phyloP scores from a whole-genome alignment of 2,888 invertebrate genomes.

The Aromia moschata region DNA sequence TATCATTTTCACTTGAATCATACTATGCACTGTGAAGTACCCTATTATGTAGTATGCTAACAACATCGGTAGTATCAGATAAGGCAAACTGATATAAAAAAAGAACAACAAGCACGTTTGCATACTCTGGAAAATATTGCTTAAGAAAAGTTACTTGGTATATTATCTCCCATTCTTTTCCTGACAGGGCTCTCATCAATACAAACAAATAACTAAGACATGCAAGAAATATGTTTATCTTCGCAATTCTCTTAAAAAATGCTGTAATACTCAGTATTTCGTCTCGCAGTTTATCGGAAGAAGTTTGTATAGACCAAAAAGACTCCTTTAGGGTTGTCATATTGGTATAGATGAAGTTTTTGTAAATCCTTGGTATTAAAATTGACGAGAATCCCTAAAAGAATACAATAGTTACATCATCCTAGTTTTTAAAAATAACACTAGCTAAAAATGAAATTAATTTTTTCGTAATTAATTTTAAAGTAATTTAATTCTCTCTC shows the following conservation, averaged over 20 bases:
- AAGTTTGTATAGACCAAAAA: neutral
- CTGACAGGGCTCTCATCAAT: neutral
- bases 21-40: too few species aligned
- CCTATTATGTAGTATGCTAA: too few species aligned
- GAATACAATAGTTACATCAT: too few species aligned
- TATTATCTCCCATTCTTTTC: conserved; percentile 8
- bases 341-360: neutral
- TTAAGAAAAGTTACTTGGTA: conserved; percentile 5
- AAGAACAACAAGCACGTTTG: neutral
- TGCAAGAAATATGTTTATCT: neutral
- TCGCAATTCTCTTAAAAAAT: neutral
- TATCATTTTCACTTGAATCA: too few species aligned
- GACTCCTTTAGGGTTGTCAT: neutral
- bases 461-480: too few species aligned
- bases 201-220: neutral
- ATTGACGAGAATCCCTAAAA: neutral
- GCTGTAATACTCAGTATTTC: neutral
- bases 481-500: too few species aligned
- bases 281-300: neutral
- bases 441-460: too few species aligned
- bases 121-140: conserved; percentile 1
- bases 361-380: neutral
- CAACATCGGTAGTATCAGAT: too few species aligned
- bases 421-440: too few species aligned
- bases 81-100: too few species aligned